Evolutionary conservation across 2,113 vertebrate genomes (phyloP).

Genomic region (Cyprinodon tularosa): DNA sequence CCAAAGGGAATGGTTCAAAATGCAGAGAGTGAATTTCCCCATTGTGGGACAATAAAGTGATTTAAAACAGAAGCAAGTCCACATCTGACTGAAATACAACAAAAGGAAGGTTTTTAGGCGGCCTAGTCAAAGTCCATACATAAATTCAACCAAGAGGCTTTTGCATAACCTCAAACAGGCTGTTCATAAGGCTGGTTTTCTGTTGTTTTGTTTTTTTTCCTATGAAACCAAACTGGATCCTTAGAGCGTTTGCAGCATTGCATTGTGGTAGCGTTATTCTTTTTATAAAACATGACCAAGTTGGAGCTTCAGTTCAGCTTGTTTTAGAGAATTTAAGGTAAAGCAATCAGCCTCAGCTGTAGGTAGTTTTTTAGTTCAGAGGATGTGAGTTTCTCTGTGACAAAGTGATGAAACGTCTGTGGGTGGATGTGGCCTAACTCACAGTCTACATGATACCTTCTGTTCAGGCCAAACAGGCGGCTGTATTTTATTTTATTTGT

Average conservation of each 20-base stretch:
- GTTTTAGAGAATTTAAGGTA: conserved; percentile 34
- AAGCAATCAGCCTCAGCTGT: conserved; percentile 40
- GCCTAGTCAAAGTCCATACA: neutral
- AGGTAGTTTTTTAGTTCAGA: conserved; percentile 59
- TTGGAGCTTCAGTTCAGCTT: conserved; percentile 15
- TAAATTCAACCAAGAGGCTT: neutral
- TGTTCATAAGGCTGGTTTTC: neutral
- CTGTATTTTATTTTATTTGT: conserved; percentile 24
- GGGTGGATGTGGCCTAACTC: conserved; percentile 52
- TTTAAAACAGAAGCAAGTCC: neutral
- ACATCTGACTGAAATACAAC: neutral
- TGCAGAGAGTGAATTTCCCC: too few species aligned
- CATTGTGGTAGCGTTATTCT: neutral
- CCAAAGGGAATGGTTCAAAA: too few species aligned
- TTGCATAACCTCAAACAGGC: neutral
- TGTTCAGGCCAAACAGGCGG: conserved; percentile 54
- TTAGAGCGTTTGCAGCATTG: neutral
- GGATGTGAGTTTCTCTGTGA: conserved; percentile 33
- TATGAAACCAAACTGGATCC: neutral
- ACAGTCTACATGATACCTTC: conserved; percentile 57
- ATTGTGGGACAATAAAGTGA: neutral
- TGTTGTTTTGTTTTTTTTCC: neutral
- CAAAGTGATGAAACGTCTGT: conserved; percentile 58
- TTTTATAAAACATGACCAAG: neutral
- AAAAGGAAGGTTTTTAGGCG: neutral